A percentile compares a stretch with the other conserved stretches of the same genome.
These are phyloP conservation scores for Ctenicera cuprea DNA, from an alignment of 2,888 invertebrate species.

Conservation along the genomic window DNA sequence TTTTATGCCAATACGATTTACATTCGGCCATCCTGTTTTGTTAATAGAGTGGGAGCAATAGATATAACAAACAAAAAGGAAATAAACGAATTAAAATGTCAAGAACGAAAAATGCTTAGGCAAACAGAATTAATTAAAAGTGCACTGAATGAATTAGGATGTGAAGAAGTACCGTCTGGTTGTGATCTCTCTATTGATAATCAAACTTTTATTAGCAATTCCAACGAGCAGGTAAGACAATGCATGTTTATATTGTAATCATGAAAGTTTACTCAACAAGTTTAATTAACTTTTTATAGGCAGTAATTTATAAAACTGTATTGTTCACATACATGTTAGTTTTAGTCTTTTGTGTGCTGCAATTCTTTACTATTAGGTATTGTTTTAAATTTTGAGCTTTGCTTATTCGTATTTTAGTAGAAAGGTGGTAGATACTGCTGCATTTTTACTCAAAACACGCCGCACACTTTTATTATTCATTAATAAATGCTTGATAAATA, in stretches of 20 bases:
- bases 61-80: slow-evolving; percentile 76
- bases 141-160: slow-evolving; percentile 90
- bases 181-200: slow-evolving; percentile 81
- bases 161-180: slow-evolving; percentile 91
- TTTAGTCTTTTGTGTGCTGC: not conserved
- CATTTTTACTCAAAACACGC: not conserved
- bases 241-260: slow-evolving; percentile 22
- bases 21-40: not conserved
- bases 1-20: not conserved
- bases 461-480: slow-evolving; percentile 4
- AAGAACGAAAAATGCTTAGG: slow-evolving; percentile 87
- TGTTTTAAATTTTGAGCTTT: slow-evolving; percentile 5
- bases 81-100: slow-evolving; percentile 86
- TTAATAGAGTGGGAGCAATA: slow-evolving; percentile 36
- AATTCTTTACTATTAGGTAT: not conserved
- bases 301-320: slow-evolving; percentile 3
- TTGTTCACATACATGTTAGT: not conserved
- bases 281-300: slow-evolving; percentile 23
- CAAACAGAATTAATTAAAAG: slow-evolving; percentile 89
- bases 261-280: slow-evolving; percentile 3
- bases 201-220: slow-evolving; percentile 79
- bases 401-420: slow-evolving; percentile 13
- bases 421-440: slow-evolving; percentile 16
- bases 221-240: slow-evolving; percentile 78
- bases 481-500: not conserved